Conservation (phyloP, 2,797 vertebrate genomes). For the Myotis findleyi region DNA sequence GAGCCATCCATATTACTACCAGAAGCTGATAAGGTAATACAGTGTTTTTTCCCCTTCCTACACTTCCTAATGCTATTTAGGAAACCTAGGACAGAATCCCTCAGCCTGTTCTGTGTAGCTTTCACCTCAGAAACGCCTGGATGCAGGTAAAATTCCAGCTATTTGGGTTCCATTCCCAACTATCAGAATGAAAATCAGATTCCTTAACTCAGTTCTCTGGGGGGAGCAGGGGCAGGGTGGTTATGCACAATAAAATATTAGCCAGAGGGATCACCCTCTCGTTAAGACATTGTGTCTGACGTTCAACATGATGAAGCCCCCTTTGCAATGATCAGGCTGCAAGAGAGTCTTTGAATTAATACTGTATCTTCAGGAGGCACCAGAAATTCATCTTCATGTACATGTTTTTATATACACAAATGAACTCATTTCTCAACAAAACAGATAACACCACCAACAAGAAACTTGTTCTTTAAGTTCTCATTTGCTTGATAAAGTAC, state of each 20-base stretch:
- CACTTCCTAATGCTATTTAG: neutral
- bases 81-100: neutral
- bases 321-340: neutral
- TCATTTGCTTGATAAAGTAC: neutral
- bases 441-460: neutral
- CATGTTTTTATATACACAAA: slow-evolving; percentile 30
- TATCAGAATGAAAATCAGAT: neutral
- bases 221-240: too few species aligned
- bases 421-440: neutral
- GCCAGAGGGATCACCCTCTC: neutral
- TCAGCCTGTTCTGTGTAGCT: neutral
- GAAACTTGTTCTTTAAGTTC: neutral
- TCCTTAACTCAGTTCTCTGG: neutral
- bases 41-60: neutral
- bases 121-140: neutral
- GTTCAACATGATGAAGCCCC: neutral
- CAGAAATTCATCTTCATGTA: slow-evolving; percentile 7
- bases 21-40: neutral
- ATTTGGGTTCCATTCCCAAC: neutral
- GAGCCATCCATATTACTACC: neutral
- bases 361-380: neutral
- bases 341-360: neutral
- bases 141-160: neutral
- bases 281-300: neutral
- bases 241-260: neutral